Conservation (phyloP, 1,140 invertebrate genomes). For the Bradysia coprophila region DNA sequence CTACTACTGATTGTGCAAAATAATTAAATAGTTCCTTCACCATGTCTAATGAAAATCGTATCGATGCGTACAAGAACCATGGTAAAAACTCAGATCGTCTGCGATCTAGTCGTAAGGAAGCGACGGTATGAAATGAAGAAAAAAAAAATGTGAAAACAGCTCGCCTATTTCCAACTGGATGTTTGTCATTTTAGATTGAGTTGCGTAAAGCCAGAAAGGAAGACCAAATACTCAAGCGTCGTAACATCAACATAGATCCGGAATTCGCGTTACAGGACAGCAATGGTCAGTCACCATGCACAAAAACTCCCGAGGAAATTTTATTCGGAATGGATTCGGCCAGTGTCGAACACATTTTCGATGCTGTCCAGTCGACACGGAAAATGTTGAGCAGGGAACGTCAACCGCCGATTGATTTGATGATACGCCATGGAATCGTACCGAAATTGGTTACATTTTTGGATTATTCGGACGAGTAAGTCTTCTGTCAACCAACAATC, state of each 20-base stretch:
- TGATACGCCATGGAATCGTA: constrained; percentile 76
- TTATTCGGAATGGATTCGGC: constrained; percentile 38
- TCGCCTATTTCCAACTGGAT: too few relatives aligned
- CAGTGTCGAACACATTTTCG: constrained; percentile 38
- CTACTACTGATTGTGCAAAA: too few relatives aligned
- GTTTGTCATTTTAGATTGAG: too few relatives aligned
- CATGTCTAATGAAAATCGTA: neutral
- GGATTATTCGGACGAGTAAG: constrained; percentile 44
- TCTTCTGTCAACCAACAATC: constrained; percentile 5
- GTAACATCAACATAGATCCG: constrained; percentile 54
- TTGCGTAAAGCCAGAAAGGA: constrained; percentile 86
- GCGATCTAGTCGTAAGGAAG: constrained; percentile 68
- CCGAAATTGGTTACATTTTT: constrained; percentile 70
- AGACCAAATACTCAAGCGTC: constrained; percentile 84
- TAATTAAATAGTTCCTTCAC: too few relatives aligned
- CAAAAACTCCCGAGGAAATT: constrained; percentile 35
- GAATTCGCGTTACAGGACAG: constrained; percentile 32
- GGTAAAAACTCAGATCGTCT: constrained; percentile 34
- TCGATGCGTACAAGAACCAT: neutral
- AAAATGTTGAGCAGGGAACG: constrained; percentile 82
- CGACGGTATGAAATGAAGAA: too few relatives aligned
- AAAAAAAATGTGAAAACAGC: too few relatives aligned
- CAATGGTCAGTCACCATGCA: constrained; percentile 24
- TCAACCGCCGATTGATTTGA: constrained; percentile 83
- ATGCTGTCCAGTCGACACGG: constrained; percentile 55